Base-by-base conservation (phyloP, 2,888 invertebrate species). In the Drosophila nr. perissopoda region DNA sequence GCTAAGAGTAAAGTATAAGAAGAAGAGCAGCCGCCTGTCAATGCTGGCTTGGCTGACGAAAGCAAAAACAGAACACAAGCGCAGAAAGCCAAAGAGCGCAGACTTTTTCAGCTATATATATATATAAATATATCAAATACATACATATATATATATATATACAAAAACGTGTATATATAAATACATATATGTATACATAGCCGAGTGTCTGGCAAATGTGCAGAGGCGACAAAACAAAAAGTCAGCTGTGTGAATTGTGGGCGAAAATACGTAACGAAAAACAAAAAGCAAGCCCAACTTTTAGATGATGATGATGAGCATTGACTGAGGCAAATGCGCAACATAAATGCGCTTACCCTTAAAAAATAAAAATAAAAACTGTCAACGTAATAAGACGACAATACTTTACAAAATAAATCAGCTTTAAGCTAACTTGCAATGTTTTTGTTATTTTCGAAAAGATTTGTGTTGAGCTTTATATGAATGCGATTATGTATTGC, bases 161-260 rank as follows among this genome's bases (percentile, higher is more conserved):
- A 33, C 25, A 51, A 1, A 11, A 29, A 6, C 13, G 18, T 51
- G 7, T 31, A 58, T 52, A 51, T 57, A 58, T 61, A 61, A 18
- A 51, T 38, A 38, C 45, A 33, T 38, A 51, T 36, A 27, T 73
- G 25, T 31, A 53, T 27, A 62, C 45, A 62, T 52, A 72, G 69
- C 56, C 69, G 60, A 82, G 70, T 73, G 71, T 72, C 68, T 76
- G 71, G 69, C 63, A 66, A 68, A 70, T 61, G 76, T 65, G 66
- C 59, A 45, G 38, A 69, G 63, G 69, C 62, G 67, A 65, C 70
- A 74, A 79, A 76, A 82, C 76, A 73, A 79, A 82, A 79, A 74
- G 66, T 72, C 72, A 79, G 80, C 84, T 81, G 82, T 82, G 62
- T 75, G 68, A 78, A 66, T 71, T 72, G 72, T 70, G 65, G 67